A percentile compares a stretch with the other conserved stretches of the same genome.
Evolutionary conservation across 2,113 vertebrate species (phyloP).

Genomic region (Chaetodon auriga): DNA sequence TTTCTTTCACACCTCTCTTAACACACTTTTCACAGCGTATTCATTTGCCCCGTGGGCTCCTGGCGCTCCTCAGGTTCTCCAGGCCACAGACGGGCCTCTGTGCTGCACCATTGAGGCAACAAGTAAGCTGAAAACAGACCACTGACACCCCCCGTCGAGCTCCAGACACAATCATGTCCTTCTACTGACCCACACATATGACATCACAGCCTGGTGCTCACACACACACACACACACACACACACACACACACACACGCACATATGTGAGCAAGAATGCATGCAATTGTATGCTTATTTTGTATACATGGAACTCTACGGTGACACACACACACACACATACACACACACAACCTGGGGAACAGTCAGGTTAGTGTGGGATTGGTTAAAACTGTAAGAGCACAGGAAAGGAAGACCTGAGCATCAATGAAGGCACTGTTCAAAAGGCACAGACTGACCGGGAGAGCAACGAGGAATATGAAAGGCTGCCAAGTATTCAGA

Average conservation of each 20-base stretch:
- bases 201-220: conserved; percentile 54
- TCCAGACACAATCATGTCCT: conserved; percentile 74
- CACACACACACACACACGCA: conserved; percentile 17
- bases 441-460: conserved; percentile 41
- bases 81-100: conserved; percentile 78
- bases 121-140: conserved; percentile 58
- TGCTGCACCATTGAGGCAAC: conserved; percentile 44
- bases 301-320: conserved; percentile 45
- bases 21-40: conserved; percentile 70
- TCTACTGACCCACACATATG: conserved; percentile 64
- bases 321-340: conserved; percentile 2
- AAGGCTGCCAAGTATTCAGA: conserved; percentile 62
- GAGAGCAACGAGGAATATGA: conserved; percentile 39
- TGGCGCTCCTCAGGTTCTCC: conserved; percentile 61
- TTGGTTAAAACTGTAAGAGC: conserved; percentile 41
- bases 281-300: conserved; percentile 50
- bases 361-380: conserved; percentile 62
- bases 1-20: conserved; percentile 78
- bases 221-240: conserved; percentile 24
- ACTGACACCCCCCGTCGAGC: conserved; percentile 40
- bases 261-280: conserved; percentile 29
- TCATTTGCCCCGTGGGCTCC: conserved; percentile 77
- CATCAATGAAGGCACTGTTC: conserved; percentile 72
- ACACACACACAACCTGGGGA: conserved; percentile 13
- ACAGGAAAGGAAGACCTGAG: conserved; percentile 49